Evolutionary conservation across 1,140 invertebrate species (phyloP), one percentile per base, ranked within the genome.

Genomic region (Adelges cooleyi): DNA sequence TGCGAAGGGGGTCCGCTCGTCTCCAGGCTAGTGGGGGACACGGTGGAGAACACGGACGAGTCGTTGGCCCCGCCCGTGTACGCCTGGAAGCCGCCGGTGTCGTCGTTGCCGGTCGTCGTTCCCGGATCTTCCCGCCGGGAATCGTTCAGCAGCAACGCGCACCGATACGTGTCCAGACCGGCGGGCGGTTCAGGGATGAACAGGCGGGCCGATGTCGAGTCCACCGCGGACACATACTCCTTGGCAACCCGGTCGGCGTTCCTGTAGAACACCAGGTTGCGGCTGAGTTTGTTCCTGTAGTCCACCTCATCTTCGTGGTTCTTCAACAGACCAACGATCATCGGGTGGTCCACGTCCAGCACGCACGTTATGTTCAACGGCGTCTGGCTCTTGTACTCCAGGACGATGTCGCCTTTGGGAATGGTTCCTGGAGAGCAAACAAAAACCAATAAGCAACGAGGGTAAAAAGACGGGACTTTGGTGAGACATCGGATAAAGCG

Each of bases 391-490:
- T 78, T 78, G 65, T 75, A 71, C 66, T 80, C 71, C 13, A 80
- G 51, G 46, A 75, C 69, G 56, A 81, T 79, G 67, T 81, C 80
- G 25, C 79, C 79, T 36, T 68, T 68, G 15, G 80, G 80, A 70
- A 71, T 71, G 3, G 79, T 82, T 66, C 72, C 79, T 81, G n/a
- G n/a, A n/a, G n/a, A n/a, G n/a, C n/a, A n/a, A n/a, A n/a, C n/a
- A n/a, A n/a, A n/a, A n/a, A n/a, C n/a, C n/a, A n/a, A n/a, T n/a
- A n/a, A n/a, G n/a, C n/a, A n/a, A n/a, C n/a, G n/a, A n/a, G n/a
- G n/a, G n/a, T n/a, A n/a, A n/a, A n/a, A n/a, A n/a, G n/a, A n/a
- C n/a, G n/a, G n/a, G n/a, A n/a, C n/a, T n/a, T n/a, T n/a, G n/a
- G n/a, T n/a, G n/a, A n/a, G n/a, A n/a, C n/a, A n/a, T n/a, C n/a